Percentiles rank a stretch among this genome's conserved stretches.
Evolutionary conservation across 2,888 invertebrate genomes (phyloP).

Genomic region (Minunthozetes semirufus): DNA sequence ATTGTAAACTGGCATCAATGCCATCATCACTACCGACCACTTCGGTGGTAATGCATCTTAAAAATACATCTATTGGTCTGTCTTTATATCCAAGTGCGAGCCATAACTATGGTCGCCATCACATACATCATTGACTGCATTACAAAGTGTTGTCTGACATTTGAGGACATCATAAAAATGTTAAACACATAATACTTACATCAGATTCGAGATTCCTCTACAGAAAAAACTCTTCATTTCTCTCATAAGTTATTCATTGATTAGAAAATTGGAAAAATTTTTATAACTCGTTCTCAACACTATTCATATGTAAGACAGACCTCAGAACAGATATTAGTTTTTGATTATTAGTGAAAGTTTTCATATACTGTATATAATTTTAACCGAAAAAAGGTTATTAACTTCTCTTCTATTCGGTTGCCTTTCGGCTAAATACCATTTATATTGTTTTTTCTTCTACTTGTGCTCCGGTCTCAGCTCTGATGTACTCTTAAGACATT

Average conservation of each 20-base stretch:
- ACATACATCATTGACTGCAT: not conserved
- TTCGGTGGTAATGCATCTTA: slow-evolving; percentile 3
- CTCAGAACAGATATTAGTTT: too few relatives aligned
- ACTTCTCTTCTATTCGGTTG: not conserved
- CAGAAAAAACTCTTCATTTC: not conserved
- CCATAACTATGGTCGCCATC: not conserved
- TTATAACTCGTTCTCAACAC: too few relatives aligned
- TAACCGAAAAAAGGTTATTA: slow-evolving; percentile 20
- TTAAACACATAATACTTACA: slow-evolving; percentile 14
- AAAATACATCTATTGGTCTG: not conserved
- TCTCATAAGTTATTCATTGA: too few relatives aligned
- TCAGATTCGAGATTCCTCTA: not conserved
- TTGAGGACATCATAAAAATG: slow-evolving; percentile 5
- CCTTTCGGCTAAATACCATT: slow-evolving; percentile 23
- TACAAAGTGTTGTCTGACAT: slow-evolving; percentile 1
- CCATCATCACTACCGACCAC: not conserved
- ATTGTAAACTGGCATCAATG: not conserved
- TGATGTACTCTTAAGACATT: not conserved
- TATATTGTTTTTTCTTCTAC: slow-evolving; percentile 18
- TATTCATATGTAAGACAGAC: too few relatives aligned
- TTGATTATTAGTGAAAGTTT: not conserved
- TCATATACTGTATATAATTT: not conserved
- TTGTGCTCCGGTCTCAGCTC: not conserved
- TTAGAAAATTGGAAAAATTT: too few relatives aligned
- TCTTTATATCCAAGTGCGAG: not conserved